phyloP scores from a whole-genome alignment of 2,113 vertebrate species.

The Oryzias curvinotus region DNA sequence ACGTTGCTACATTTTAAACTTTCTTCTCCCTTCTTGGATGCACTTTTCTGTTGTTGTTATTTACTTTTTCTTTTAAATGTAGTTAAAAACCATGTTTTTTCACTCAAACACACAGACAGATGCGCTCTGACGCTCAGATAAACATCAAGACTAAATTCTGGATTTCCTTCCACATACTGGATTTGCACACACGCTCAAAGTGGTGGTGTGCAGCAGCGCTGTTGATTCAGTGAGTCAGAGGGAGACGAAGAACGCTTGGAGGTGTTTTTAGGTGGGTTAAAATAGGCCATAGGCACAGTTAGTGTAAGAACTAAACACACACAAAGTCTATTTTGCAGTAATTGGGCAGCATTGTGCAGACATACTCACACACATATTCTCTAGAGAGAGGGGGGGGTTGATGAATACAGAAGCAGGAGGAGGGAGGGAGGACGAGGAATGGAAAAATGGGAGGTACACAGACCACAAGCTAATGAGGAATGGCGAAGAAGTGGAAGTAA shows the following conservation, averaged over 20 bases:
- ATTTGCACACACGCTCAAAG: background rate
- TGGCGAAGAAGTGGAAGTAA: conserved; percentile 16
- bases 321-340: conserved; percentile 60
- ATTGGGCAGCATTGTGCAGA: conserved; percentile 67
- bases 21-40: too few species aligned
- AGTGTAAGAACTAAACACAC: conserved; percentile 38
- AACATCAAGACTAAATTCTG: conserved; percentile 28
- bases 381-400: conserved; percentile 40
- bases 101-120: conserved; percentile 22
- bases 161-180: conserved; percentile 21
- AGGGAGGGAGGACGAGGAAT: conserved; percentile 27
- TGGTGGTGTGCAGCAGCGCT: conserved; percentile 39
- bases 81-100: background rate
- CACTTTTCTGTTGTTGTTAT: too few species aligned
- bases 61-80: too few species aligned
- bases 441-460: conserved; percentile 52
- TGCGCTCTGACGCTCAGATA: conserved; percentile 28
- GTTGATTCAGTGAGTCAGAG: conserved; percentile 69
- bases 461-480: conserved; percentile 54
- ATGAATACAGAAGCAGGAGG: conserved; percentile 57
- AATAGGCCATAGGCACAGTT: conserved; percentile 53
- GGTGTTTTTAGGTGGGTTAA: conserved; percentile 69
- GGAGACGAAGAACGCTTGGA: conserved; percentile 60
- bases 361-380: conserved; percentile 64
- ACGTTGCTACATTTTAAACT: too few species aligned